Conservation (phyloP, 2,888 invertebrate genomes). For the Desoria tigrina region DNA sequence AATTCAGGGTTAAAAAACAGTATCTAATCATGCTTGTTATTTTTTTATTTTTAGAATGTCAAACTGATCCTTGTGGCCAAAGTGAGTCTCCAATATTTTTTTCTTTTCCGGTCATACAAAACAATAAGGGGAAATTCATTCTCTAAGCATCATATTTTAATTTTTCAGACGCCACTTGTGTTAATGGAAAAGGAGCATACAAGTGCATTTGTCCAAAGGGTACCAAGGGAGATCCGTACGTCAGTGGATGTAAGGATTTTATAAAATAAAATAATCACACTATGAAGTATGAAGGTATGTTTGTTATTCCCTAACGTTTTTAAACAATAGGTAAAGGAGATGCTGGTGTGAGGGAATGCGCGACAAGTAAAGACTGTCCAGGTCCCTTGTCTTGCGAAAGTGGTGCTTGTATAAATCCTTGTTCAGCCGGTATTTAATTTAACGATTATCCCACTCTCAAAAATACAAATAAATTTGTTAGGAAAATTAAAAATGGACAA, state of each 20-base stretch:
- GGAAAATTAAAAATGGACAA: constrained; percentile 10
- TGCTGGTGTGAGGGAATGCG: constrained; percentile 59
- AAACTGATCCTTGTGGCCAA: constrained; percentile 73
- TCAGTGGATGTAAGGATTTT: constrained; percentile 75
- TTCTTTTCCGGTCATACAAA: too few relatives aligned
- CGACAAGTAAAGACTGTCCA: constrained; percentile 74
- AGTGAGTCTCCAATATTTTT: too few relatives aligned
- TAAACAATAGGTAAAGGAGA: constrained; percentile 34
- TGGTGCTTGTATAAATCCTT: constrained; percentile 79
- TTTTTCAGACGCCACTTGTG: constrained; percentile 78
- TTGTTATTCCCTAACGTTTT: too few relatives aligned
- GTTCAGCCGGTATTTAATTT: constrained; percentile 58
- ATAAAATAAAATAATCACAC: neutral
- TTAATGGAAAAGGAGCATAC: constrained; percentile 82
- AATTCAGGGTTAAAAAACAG: too few relatives aligned
- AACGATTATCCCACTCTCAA: neutral
- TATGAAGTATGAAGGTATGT: too few relatives aligned
- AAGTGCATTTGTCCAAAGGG: constrained; percentile 82
- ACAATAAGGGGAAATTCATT: too few relatives aligned
- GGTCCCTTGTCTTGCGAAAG: constrained; percentile 76
- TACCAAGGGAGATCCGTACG: constrained; percentile 81
- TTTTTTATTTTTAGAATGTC: constrained; percentile 64
- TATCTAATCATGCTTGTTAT: too few relatives aligned
- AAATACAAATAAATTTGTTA: too few relatives aligned
- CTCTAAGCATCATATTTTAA: too few relatives aligned